Evolutionary conservation across 2,113 vertebrate species (phyloP).

Genomic region (Microtus ochrogaster): DNA sequence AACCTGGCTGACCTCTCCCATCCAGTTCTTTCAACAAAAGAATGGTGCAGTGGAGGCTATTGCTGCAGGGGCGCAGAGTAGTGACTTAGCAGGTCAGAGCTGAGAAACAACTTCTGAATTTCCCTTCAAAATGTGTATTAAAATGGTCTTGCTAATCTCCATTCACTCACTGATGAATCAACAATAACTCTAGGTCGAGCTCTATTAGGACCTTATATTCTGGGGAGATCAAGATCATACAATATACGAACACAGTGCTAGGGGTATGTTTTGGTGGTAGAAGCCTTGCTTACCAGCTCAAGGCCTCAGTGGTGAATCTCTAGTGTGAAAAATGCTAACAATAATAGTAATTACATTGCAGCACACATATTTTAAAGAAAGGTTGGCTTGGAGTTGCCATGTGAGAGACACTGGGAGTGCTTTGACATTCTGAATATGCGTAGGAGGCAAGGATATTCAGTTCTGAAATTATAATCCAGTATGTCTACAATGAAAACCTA

Average conservation of each 20-base stretch:
- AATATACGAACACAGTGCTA: background rate
- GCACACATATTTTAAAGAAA: background rate
- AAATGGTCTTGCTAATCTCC: background rate
- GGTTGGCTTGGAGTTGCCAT: background rate
- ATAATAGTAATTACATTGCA: background rate
- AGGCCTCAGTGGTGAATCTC: background rate
- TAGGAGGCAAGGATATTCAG: background rate
- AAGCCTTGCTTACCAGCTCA: background rate
- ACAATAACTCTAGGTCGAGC: background rate
- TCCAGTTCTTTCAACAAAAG: background rate
- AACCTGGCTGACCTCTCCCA: background rate
- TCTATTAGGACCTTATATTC: background rate
- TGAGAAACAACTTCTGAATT: background rate
- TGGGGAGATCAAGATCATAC: background rate
- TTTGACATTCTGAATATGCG: conserved; percentile 1
- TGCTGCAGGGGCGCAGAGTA: background rate
- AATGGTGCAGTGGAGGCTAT: background rate
- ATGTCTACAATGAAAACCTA: background rate
- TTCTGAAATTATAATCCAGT: background rate
- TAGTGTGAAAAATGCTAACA: background rate
- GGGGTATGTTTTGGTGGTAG: background rate
- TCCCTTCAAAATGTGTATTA: background rate
- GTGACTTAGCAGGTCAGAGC: background rate
- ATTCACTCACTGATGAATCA: background rate
- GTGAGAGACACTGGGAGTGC: background rate